These are phyloP conservation scores for Seriola quinqueradiata DNA, from an alignment of 2,113 vertebrate species.

Conservation along the genomic window DNA sequence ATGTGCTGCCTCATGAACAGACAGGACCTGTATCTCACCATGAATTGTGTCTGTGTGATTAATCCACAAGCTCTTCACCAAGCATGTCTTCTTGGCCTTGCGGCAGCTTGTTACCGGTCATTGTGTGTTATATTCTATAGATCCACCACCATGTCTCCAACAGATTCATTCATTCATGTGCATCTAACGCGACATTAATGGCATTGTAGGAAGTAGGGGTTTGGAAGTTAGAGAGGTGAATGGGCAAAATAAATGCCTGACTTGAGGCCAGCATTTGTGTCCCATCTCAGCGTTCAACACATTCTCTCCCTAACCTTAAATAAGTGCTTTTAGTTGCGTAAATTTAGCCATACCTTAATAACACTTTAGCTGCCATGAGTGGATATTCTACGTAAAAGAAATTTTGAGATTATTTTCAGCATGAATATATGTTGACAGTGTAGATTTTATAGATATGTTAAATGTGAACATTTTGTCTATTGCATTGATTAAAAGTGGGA, in stretches of 20 bases:
- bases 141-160: neutral
- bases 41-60: slow-evolving; percentile 9
- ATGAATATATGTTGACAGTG: neutral
- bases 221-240: neutral
- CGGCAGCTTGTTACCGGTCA: neutral
- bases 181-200: neutral
- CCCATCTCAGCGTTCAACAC: neutral
- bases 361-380: neutral
- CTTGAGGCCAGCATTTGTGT: neutral
- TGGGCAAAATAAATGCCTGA: neutral
- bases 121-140: neutral
- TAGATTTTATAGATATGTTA: neutral
- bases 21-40: slow-evolving; percentile 4
- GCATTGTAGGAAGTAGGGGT: neutral
- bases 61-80: slow-evolving; percentile 13
- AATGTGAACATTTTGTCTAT: neutral
- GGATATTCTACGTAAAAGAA: neutral
- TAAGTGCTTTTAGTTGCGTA: neutral
- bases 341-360: neutral
- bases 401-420: neutral
- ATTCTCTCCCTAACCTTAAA: neutral
- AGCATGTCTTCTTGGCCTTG: neutral
- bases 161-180: neutral
- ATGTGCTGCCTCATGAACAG: slow-evolving; percentile 16
- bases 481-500: neutral